Base-by-base conservation (phyloP, 1,140 invertebrate species). In the Panagrolaimus sp. region DNA sequence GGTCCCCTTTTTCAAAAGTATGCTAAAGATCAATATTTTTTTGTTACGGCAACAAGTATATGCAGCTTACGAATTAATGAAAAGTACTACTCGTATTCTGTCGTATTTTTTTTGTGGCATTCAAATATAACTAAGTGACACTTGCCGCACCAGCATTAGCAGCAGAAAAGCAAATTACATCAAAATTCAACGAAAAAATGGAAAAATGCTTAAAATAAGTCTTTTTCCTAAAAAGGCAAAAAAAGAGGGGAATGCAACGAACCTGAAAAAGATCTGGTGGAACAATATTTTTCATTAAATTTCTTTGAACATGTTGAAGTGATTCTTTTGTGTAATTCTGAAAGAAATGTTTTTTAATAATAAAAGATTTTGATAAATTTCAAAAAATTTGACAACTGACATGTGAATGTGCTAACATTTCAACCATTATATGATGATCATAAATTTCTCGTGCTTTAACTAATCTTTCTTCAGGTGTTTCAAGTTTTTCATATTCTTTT, bases 371-470 rank as follows among this genome's bases (percentile, higher is more conserved):
- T 57, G 5, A 27, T 57, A 9, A 57, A 57, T 57, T 25, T 27
- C n/a, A n/a, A 57, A 25, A 57, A 27, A 57, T 11, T 20, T 27
- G 9, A 20, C 27, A 27, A 70, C 77, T 74, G 61, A 83, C 95
- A 87, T 98, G 94, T 79, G 94, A 91, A 87, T 96, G 92, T 69
- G 95, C 91, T 81, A 99, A 88, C 83, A 98, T 88, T 89, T 99
- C 96, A 85, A 96, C 96, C 96, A 99, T 99, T 82, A 99, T 98
- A 88, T 95, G 98, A 88, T 96, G 96, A 86, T 99, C 96, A 86
- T 98, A 99, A 82, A 98, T 95, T 85, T 97, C 92, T 83, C 91
- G 88, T 64, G 95, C 94, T 77, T 92, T 88, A 84, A 92, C 91
- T 86, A 91, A 89, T 84, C 95, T 88, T 78, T 98, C 96, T 78